A percentile compares a stretch with the other conserved stretches of the same genome.
Conservation (phyloP, 2,888 invertebrate genomes). For the Agriopis aurantiaria region DNA sequence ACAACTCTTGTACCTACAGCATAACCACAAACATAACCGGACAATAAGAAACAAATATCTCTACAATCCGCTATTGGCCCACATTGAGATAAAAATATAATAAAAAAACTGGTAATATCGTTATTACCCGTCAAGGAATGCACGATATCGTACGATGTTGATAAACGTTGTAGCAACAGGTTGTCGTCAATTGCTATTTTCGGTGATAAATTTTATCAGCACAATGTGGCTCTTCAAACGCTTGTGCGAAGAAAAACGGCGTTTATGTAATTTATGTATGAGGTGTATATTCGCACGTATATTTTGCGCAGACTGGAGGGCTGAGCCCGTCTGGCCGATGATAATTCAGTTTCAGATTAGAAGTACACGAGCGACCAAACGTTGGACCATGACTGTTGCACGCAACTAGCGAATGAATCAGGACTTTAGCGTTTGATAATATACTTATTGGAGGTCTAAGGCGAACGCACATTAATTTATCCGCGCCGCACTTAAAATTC, state of each 20-base stretch:
- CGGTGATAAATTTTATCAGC: constrained; percentile 50
- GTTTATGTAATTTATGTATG: constrained; percentile 18
- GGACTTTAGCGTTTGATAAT: constrained; percentile 8
- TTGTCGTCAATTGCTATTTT: constrained; percentile 57
- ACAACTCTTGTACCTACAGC: background rate
- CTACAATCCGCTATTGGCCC: constrained; percentile 35
- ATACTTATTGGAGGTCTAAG: constrained; percentile 4
- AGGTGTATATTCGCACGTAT: constrained; percentile 14
- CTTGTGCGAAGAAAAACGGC: constrained; percentile 34
- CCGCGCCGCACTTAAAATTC: too few relatives aligned
- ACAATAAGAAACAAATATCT: constrained; percentile 16
- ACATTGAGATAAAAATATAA: constrained; percentile 47
- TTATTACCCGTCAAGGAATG: constrained; percentile 60
- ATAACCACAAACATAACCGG: background rate
- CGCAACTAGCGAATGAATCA: constrained; percentile 17
- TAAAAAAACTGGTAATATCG: constrained; percentile 43
- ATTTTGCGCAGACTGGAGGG: constrained; percentile 9
- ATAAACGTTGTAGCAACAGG: constrained; percentile 59
- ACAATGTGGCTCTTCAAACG: constrained; percentile 26
- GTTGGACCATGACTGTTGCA: constrained; percentile 15
- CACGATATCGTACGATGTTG: constrained; percentile 56
- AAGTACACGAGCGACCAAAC: constrained; percentile 16
- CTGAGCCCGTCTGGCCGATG: constrained; percentile 21
- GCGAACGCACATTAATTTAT: too few relatives aligned
- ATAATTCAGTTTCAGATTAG: constrained; percentile 22